phyloP scores from a whole-genome alignment of 2,113 vertebrate genomes.

The Chunga burmeisteri region DNA sequence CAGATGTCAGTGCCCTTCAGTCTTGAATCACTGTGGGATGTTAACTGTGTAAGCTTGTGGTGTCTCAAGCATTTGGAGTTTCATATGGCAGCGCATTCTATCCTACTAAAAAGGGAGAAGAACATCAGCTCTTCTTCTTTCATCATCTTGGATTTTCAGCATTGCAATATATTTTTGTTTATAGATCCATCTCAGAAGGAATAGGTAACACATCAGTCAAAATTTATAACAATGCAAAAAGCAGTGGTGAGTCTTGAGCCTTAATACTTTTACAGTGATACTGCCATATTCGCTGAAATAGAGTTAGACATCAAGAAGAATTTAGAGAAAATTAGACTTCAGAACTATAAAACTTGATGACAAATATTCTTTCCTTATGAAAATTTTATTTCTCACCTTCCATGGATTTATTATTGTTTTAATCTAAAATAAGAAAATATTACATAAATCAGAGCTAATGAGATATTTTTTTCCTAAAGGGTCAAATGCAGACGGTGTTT shows the following conservation, averaged over 20 bases:
- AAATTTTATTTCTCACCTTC: neutral
- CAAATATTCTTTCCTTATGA: neutral
- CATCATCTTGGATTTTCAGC: neutral
- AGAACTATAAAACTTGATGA: neutral
- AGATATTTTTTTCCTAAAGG: neutral
- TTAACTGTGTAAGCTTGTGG: neutral
- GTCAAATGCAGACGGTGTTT: neutral
- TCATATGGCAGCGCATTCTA: fast-evolving
- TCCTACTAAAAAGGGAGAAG: neutral
- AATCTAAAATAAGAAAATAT: neutral
- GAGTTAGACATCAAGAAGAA: neutral
- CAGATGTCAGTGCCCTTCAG: neutral
- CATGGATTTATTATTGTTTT: neutral
- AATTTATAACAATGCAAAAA: neutral
- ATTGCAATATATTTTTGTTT: neutral
- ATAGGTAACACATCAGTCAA: neutral
- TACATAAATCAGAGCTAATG: neutral
- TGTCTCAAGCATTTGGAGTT: neutral
- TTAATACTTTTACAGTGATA: neutral
- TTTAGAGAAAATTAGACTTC: neutral
- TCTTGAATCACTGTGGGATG: neutral
- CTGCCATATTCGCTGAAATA: neutral
- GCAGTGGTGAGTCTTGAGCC: neutral
- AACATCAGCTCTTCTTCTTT: neutral
- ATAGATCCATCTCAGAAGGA: neutral